Percentiles rank a stretch among this genome's conserved stretches.
Evolutionary conservation across 2,888 invertebrate genomes (phyloP).

Genomic region (Macaria notata): DNA sequence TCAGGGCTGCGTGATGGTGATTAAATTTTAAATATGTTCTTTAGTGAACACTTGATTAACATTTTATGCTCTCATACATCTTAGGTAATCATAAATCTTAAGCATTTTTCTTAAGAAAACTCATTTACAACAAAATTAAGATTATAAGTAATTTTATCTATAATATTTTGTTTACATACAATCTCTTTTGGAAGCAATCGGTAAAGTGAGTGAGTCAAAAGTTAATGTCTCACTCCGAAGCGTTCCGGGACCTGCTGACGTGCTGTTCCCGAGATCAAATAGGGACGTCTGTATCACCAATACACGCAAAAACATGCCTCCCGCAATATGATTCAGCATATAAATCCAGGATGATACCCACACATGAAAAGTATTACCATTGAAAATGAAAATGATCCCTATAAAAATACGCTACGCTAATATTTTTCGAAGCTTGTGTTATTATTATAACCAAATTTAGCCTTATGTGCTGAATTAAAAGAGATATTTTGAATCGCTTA

Average conservation of each 20-base stretch:
- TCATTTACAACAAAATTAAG: too few relatives aligned
- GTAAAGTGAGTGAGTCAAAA: neutral
- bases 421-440: slow-evolving; percentile 4
- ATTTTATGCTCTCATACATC: too few relatives aligned
- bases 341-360: slow-evolving; percentile 30
- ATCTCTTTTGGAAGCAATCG: too few relatives aligned
- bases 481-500: slow-evolving; percentile 3
- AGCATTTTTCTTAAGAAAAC: too few relatives aligned
- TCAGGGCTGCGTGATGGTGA: too few relatives aligned
- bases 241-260: slow-evolving; percentile 40
- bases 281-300: slow-evolving; percentile 35
- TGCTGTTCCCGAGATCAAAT: slow-evolving; percentile 37
- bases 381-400: slow-evolving; percentile 18
- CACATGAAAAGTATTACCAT: slow-evolving; percentile 10
- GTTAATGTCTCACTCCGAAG: slow-evolving; percentile 39
- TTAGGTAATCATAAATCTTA: too few relatives aligned
- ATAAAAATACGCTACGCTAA: slow-evolving; percentile 16
- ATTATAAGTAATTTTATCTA: too few relatives aligned
- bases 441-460: slow-evolving; percentile 10
- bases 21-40: too few relatives aligned
- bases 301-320: slow-evolving; percentile 32
- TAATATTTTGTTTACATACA: too few relatives aligned
- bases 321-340: slow-evolving; percentile 42
- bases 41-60: too few relatives aligned
- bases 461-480: slow-evolving; percentile 1